Conservation (phyloP, 2,888 invertebrate species). For the Anticlea derivata region DNA sequence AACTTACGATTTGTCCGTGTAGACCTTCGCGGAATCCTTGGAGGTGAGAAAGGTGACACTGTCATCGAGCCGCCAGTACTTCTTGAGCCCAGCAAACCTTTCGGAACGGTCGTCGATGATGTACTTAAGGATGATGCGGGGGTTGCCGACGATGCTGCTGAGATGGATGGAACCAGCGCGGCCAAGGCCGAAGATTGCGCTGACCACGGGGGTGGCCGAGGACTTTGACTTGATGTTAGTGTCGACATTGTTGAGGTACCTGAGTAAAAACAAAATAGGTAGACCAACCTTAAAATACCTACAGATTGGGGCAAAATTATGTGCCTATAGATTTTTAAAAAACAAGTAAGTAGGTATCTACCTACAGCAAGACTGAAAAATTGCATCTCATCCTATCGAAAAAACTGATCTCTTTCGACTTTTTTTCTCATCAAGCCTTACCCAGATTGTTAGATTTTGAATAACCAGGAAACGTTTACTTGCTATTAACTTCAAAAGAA, state of each 20-base stretch:
- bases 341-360: too few species aligned
- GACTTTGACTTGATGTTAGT: slow-evolving; percentile 47
- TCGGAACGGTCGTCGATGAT: slow-evolving; percentile 80
- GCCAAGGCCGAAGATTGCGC: slow-evolving; percentile 84
- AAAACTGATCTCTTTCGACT: too few species aligned
- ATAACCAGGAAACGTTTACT: too few species aligned
- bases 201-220: slow-evolving; percentile 55
- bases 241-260: slow-evolving; percentile 67
- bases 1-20: slow-evolving; percentile 77
- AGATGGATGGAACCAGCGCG: slow-evolving; percentile 86
- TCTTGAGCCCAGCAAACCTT: slow-evolving; percentile 68
- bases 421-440: too few species aligned
- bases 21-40: slow-evolving; percentile 73
- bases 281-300: too few species aligned
- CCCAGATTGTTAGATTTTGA: too few species aligned
- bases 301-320: too few species aligned
- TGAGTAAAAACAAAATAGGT: slow-evolving; percentile 38
- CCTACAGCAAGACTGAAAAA: too few species aligned
- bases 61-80: slow-evolving; percentile 77
- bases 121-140: slow-evolving; percentile 79
- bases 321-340: too few species aligned
- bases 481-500: too few species aligned
- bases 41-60: slow-evolving; percentile 74
- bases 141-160: slow-evolving; percentile 69
- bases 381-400: too few species aligned